These are phyloP conservation scores for Sericinus montela DNA, from an alignment of 2,888 invertebrate genomes.

Conservation along the genomic window DNA sequence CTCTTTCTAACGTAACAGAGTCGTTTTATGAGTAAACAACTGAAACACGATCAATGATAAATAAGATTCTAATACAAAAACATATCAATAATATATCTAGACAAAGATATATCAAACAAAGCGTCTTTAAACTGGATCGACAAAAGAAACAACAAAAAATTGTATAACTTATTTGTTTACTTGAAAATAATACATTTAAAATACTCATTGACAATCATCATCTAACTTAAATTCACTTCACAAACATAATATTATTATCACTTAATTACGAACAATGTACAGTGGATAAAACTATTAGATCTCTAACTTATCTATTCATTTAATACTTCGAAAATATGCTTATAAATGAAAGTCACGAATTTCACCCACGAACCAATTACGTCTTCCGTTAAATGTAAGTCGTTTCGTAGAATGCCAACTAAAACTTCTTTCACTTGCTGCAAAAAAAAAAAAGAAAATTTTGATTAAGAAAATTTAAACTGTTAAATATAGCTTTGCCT, in stretches of 20 bases:
- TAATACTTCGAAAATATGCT: slow-evolving; percentile 32
- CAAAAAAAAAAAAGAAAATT: slow-evolving; percentile 17
- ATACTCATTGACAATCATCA: no score
- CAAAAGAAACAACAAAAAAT: no score
- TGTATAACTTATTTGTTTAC: not conserved
- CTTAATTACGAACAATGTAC: not conserved
- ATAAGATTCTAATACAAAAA: no score
- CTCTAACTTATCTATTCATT: not conserved
- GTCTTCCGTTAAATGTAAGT: slow-evolving; percentile 30
- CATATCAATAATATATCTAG: no score
- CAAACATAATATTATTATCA: not conserved
- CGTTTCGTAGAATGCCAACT: slow-evolving; percentile 34
- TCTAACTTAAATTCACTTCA: not conserved
- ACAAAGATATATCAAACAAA: no score
- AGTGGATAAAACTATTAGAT: not conserved
- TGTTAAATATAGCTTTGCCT: no score
- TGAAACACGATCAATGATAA: no score
- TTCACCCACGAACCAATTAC: slow-evolving; percentile 36
- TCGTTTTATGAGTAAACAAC: no score
- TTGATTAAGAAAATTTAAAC: not conserved
- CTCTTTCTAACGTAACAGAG: no score
- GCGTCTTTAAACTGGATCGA: no score
- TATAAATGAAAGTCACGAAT: slow-evolving; percentile 40
- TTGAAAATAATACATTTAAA: not conserved
- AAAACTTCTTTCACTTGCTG: slow-evolving; percentile 40